Percentiles rank a stretch among this genome's conserved stretches.
Conservation (phyloP, 2,888 invertebrate species). For the Cataglyphis livida region DNA sequence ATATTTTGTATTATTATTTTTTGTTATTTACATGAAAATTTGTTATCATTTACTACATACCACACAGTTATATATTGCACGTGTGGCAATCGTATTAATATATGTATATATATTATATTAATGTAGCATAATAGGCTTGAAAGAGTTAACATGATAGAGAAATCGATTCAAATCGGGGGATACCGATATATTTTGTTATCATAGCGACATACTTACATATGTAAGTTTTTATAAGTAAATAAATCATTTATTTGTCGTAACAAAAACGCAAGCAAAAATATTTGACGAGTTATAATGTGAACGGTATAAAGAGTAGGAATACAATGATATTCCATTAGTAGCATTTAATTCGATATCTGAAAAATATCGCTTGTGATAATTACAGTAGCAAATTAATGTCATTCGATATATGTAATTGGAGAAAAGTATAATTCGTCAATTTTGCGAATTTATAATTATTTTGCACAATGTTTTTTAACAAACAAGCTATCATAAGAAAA, state of each 20-base stretch:
- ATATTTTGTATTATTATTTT: constrained; percentile 2
- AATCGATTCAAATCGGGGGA: constrained; percentile 4
- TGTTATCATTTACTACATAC: constrained; percentile 7
- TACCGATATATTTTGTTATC: constrained; percentile 11
- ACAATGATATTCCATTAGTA: neutral
- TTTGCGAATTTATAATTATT: neutral
- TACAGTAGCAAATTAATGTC: neutral
- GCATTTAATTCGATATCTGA: neutral
- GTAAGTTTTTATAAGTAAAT: constrained; percentile 33
- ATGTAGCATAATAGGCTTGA: constrained; percentile 25
- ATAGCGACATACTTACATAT: neutral
- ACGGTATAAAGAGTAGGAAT: neutral
- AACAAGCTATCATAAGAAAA: neutral
- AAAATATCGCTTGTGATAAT: constrained; percentile 29
- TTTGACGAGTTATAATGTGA: neutral
- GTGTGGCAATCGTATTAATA: constrained; percentile 18
- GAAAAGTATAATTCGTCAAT: neutral
- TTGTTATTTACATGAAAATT: constrained; percentile 36
- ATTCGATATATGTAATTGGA: neutral
- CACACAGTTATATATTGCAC: constrained; percentile 14
- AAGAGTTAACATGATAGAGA: constrained; percentile 37
- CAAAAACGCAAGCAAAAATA: neutral
- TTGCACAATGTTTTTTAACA: neutral
- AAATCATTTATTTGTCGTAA: constrained; percentile 24
- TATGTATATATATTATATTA: constrained; percentile 12